These are phyloP conservation scores for Limnephilus auricula DNA, from an alignment of 2,888 invertebrate species.

Conservation along the genomic window DNA sequence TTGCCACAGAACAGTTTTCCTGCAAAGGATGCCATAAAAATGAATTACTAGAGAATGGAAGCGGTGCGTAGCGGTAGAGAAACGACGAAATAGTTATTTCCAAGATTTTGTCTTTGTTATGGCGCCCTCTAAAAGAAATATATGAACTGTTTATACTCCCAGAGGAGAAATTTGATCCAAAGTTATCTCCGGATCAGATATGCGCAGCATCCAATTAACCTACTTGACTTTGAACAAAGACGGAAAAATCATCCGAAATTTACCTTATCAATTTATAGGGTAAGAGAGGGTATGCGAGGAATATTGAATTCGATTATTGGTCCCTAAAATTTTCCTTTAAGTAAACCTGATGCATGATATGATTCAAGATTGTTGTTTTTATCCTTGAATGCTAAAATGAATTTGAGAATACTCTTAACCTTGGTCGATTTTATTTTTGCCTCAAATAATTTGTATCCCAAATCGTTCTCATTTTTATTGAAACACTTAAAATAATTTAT, in stretches of 20 bases:
- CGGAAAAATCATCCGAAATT: background rate
- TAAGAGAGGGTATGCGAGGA: background rate
- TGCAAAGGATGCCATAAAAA: background rate
- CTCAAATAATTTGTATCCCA: too few species aligned
- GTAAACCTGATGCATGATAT: too few species aligned
- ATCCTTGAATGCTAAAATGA: too few species aligned
- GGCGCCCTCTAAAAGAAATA: background rate
- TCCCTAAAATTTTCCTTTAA: background rate
- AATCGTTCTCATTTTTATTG: too few species aligned
- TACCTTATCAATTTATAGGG: background rate
- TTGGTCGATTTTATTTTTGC: too few species aligned
- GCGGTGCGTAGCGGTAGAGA: background rate
- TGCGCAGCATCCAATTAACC: background rate
- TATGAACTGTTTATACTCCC: slow-evolving; percentile 2
- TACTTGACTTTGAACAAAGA: background rate
- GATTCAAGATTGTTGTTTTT: too few species aligned
- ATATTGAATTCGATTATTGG: background rate
- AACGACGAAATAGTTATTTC: background rate
- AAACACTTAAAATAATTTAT: too few species aligned
- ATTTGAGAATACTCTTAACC: too few species aligned
- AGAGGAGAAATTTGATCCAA: background rate
- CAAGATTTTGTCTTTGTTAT: background rate
- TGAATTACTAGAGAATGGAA: background rate
- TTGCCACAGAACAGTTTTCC: background rate
- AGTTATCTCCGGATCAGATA: background rate